Conservation (phyloP, 2,888 invertebrate species). For the Galerucella pusilla region DNA sequence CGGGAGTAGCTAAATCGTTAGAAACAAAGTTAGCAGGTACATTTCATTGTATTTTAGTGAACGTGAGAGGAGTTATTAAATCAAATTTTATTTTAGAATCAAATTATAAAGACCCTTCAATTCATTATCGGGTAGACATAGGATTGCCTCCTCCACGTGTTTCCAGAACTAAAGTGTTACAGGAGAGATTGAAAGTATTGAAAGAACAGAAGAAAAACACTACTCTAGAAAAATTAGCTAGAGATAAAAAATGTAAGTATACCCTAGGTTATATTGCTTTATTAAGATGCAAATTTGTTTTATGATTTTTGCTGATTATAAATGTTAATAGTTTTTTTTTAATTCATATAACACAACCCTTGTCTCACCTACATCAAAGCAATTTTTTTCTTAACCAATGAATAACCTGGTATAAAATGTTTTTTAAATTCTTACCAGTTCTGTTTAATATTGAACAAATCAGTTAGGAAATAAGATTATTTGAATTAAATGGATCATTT, state of each 20-base stretch:
- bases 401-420: too few relatives aligned
- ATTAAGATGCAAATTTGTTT: background rate
- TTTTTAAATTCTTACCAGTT: too few relatives aligned
- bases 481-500: too few relatives aligned
- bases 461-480: too few relatives aligned
- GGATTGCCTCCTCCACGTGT: slow-evolving; percentile 68
- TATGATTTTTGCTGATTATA: slow-evolving; percentile 19
- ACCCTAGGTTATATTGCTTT: background rate
- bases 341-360: too few relatives aligned
- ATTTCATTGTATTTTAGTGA: slow-evolving; percentile 1
- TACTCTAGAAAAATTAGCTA: slow-evolving; percentile 73
- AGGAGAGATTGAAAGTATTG: slow-evolving; percentile 69
- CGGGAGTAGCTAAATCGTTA: slow-evolving; percentile 74
- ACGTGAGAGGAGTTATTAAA: background rate
- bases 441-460: too few relatives aligned
- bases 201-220: slow-evolving; percentile 68
- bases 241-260: slow-evolving; percentile 70
- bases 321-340: background rate
- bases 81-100: slow-evolving; percentile 59
- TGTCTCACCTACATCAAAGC: too few relatives aligned
- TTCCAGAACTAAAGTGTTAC: slow-evolving; percentile 62
- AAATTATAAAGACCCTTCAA: slow-evolving; percentile 68
- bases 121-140: slow-evolving; percentile 73
- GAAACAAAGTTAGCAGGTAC: slow-evolving; percentile 76
- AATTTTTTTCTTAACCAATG: too few relatives aligned